Evolutionary conservation across 2,113 vertebrate genomes (phyloP), one percentile per base, ranked within the genome.

Genomic region (Ciconia stormi): DNA sequence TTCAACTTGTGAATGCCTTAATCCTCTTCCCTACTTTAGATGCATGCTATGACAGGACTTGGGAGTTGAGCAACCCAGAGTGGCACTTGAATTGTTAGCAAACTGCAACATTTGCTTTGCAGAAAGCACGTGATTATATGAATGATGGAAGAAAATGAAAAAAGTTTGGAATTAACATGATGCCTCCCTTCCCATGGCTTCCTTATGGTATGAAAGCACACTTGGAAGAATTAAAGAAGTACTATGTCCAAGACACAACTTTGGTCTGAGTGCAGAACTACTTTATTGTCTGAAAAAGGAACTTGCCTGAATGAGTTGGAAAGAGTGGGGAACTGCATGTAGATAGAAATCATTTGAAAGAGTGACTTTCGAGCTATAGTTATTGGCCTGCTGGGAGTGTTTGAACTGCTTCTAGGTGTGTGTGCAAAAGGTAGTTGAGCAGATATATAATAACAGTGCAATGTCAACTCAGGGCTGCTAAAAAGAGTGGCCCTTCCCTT

Each of bases 1-100:
- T 90, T 96, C 87, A 91, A 94, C 70, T 94, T 72, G 53, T 82
- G 96, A 96, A 94, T 96, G 42, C 96, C 55, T 93, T 96, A 96
- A 96, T 97, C 96, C 93, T 96, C 90, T 89, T 88, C 90, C 5
- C 66, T 91, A 4, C 82, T 86, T 91, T 49, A 93, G 65, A 36
- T 82, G 53, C 46, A 8, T 93, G 78, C 89, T 95, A 82, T 82
- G 87, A 65, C 73, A 90, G 66, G 78, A 65, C 70, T 94, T 79
- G n/a, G 26, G 67, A 90, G 69, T 88, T 95, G 50, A 85, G 62
- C 74, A 88, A 26, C 25, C n/a, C 53, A 49, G 62, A 90, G 62
- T 44, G 77, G 46, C 13, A 7, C 21, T 29, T 61, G 73, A 71
- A 29, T 69, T 89, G 36, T 82, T 87, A 91, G 47, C 34, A 53